Conservation (phyloP, 2,113 vertebrate genomes). For the Argyrosomus japonicus region DNA sequence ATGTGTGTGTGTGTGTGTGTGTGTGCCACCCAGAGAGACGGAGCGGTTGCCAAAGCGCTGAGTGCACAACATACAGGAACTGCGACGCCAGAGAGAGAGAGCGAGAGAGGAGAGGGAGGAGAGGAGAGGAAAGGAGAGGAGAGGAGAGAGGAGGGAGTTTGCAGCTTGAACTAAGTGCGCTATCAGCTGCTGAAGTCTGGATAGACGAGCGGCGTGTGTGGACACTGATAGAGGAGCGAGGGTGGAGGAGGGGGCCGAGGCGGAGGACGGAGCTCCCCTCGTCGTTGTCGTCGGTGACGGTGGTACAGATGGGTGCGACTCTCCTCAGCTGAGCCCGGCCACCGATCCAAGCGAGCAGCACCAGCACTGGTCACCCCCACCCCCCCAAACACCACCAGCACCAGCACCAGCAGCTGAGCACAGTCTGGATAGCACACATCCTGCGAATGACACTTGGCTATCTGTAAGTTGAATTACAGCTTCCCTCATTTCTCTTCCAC, state of each 20-base stretch:
- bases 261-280: slow-evolving; percentile 59
- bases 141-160: slow-evolving; percentile 18
- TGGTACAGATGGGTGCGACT: slow-evolving; percentile 69
- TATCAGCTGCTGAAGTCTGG: slow-evolving; percentile 77
- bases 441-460: slow-evolving; percentile 46
- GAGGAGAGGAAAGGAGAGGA: not conserved
- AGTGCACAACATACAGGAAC: slow-evolving; percentile 73
- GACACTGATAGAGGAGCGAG: slow-evolving; percentile 69
- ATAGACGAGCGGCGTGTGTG: slow-evolving; percentile 59
- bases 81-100: slow-evolving; percentile 59
- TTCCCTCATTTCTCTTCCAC: slow-evolving; percentile 21
- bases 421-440: slow-evolving; percentile 44
- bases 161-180: slow-evolving; percentile 56
- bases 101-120: not conserved
- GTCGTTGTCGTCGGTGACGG: slow-evolving; percentile 50
- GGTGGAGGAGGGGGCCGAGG: slow-evolving; percentile 37
- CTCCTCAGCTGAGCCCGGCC: slow-evolving; percentile 68
- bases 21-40: slow-evolving; percentile 14
- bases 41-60: slow-evolving; percentile 58
- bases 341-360: slow-evolving; percentile 15
- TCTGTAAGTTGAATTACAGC: slow-evolving; percentile 62
- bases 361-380: slow-evolving; percentile 20
- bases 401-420: slow-evolving; percentile 35
- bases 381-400: not conserved
- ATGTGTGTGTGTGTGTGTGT: too few relatives aligned